Base-by-base conservation (phyloP, 2,888 invertebrate genomes). In the Tanaodytes sp. region DNA sequence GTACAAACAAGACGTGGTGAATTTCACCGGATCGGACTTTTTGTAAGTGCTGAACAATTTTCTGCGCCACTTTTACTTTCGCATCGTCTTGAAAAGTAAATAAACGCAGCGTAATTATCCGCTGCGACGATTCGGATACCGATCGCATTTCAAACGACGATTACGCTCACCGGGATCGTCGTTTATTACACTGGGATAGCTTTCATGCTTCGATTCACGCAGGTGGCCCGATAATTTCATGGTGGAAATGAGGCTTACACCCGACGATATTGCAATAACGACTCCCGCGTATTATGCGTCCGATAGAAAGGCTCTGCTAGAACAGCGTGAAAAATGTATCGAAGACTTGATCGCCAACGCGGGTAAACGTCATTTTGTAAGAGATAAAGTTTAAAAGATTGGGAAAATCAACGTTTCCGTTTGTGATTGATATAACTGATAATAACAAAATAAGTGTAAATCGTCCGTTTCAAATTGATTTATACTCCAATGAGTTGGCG, bases 211-310 rank as follows among this genome's bases (percentile, higher is more conserved):
- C 58, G 59, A 52, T 49, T 59, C 52, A 49, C 62, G 42, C 65
- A 92, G 92, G 49, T 93, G 92, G 84, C 88, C 92, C 46, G 93
- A 94, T 78, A 91, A 92, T 75, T 88, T 90, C 20, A 80, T 93
- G 48, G 87, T 91, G 51, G 90, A 91, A 83, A 82, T 92, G 80
- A 89, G 92, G 68, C 87, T 93, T 72, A 87, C 91, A 15, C 93
- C 93, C 0, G 86, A 89, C 33, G 89, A 91, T 66, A 82, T 91
- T n/a, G 88, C 90, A 80, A 86, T 91, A 55, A 76, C 88, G n/a
- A 88, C 89, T 66, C 90, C 91, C 0, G 87, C 87, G 64, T 91
- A 88, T 82, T 92, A 88, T 84, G 87, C 88, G 71, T 88, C 85
- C 74, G 92, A 89, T 84, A 87, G 85, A 77, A 76, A 75, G 45